Conservation (phyloP, 2,888 invertebrate genomes). For the Chrysina gloriosa region DNA sequence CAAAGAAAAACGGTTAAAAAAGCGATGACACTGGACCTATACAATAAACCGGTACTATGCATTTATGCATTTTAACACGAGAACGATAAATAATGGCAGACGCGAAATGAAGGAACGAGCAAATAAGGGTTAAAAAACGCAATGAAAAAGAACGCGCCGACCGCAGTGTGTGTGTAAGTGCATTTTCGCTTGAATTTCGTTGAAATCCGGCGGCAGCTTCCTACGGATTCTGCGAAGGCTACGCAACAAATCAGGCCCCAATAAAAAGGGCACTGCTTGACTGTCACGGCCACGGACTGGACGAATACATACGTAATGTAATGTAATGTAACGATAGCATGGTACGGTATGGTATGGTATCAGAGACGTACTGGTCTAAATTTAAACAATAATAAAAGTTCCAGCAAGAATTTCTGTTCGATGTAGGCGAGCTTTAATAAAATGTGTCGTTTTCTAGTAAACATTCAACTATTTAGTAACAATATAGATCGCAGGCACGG, state of each 20-base stretch:
- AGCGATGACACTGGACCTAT: constrained; percentile 9
- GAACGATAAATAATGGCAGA: constrained; percentile 27
- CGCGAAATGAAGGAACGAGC: neutral
- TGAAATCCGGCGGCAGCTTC: neutral
- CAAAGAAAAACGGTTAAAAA: neutral
- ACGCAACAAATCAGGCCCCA: neutral
- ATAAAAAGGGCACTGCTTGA: constrained; percentile 6
- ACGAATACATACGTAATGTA: too few relatives aligned
- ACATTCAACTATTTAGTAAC: too few relatives aligned
- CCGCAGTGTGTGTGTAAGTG: neutral
- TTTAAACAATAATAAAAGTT: neutral
- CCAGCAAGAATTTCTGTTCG: neutral
- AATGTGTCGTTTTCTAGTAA: too few relatives aligned
- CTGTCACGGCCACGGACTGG: neutral
- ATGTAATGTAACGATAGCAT: neutral
- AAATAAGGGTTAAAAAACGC: neutral
- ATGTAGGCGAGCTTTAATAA: too few relatives aligned
- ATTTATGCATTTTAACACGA: constrained; percentile 17
- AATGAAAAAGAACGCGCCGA: neutral
- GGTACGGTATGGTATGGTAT: neutral
- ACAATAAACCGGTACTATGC: constrained; percentile 25
- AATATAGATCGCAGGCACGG: too few relatives aligned
- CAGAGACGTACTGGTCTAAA: neutral
- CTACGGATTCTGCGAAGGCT: constrained; percentile 20
- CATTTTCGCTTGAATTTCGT: constrained; percentile 11